Conservation (phyloP, 2,113 vertebrate species). For the Taxidea taxus region DNA sequence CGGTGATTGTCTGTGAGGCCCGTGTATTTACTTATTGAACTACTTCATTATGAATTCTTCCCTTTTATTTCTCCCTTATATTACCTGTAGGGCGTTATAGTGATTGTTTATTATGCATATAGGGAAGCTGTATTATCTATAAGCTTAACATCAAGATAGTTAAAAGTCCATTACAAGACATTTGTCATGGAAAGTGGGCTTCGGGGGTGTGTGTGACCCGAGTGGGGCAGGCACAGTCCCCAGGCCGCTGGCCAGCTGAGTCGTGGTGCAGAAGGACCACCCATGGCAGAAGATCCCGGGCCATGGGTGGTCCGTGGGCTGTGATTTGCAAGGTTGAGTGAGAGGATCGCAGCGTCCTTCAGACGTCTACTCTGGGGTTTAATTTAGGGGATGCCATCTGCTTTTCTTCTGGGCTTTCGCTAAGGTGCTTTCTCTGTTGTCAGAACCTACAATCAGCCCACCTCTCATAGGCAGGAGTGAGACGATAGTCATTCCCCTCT, state of each 20-base stretch:
- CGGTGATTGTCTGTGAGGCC: not conserved
- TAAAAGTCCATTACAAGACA: not conserved
- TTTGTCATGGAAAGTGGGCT: not conserved
- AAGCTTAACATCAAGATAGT: not conserved
- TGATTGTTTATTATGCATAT: slow-evolving; percentile 42
- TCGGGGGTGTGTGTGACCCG: not conserved
- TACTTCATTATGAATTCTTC: slow-evolving; percentile 26
- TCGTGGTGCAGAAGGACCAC: rapidly evolving
- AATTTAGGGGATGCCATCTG: not conserved
- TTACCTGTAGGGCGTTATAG: slow-evolving; percentile 13
- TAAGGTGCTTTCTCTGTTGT: not conserved
- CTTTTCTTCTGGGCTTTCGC: not conserved
- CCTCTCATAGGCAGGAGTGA: not conserved
- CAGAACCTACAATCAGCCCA: not conserved
- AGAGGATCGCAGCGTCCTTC: not conserved
- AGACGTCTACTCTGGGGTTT: not conserved
- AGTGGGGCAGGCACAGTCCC: too few species aligned
- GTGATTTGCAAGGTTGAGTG: not conserved
- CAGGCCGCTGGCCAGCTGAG: not conserved
- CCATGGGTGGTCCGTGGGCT: rapidly evolving
- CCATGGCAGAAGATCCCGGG: too few species aligned
- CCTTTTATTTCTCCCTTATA: not conserved
- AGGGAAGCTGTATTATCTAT: slow-evolving; percentile 41
- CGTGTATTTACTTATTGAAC: not conserved
- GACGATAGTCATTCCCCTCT: not conserved